Evolutionary conservation across 1,140 invertebrate genomes (phyloP).

Genomic region (Anthonomus grandis): DNA sequence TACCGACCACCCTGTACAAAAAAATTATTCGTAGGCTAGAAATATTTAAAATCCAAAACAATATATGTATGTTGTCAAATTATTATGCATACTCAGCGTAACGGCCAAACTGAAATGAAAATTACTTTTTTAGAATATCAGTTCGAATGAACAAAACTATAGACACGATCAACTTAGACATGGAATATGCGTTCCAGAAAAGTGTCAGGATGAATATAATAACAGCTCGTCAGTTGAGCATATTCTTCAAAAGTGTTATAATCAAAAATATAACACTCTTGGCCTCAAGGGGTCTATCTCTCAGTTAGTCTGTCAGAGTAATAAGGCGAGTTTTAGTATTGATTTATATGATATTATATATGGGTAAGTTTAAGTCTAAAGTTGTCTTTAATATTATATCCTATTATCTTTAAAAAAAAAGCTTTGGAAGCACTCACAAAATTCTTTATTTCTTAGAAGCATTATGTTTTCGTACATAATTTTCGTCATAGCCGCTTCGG

Average conservation of each 20-base stretch:
- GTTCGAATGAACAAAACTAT: conserved; percentile 27
- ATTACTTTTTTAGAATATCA: conserved; percentile 23
- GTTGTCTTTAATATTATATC: not conserved
- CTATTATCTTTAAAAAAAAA: no score
- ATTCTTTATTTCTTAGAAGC: conserved; percentile 24
- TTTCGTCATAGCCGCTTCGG: conserved; percentile 22
- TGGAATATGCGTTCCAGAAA: conserved; percentile 29
- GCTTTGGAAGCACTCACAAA: no score
- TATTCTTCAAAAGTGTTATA: conserved; percentile 25
- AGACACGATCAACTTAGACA: conserved; percentile 29
- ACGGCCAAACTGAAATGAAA: no score
- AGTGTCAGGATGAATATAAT: conserved; percentile 10
- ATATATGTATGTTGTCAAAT: no score
- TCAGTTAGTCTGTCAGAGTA: conserved; percentile 18
- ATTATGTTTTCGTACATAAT: conserved; percentile 20
- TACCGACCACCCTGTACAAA: no score
- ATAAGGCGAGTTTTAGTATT: conserved; percentile 6
- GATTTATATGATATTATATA: conserved; percentile 24
- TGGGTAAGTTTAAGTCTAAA: conserved; percentile 20
- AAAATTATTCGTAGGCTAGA: no score
- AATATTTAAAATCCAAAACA: no score
- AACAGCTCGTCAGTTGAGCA: not conserved
- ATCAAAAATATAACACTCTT: conserved; percentile 12
- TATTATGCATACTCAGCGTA: no score
- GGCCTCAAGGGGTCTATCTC: conserved; percentile 21